Conservation (phyloP, 2,113 vertebrate genomes). For the Litocranius walleri region DNA sequence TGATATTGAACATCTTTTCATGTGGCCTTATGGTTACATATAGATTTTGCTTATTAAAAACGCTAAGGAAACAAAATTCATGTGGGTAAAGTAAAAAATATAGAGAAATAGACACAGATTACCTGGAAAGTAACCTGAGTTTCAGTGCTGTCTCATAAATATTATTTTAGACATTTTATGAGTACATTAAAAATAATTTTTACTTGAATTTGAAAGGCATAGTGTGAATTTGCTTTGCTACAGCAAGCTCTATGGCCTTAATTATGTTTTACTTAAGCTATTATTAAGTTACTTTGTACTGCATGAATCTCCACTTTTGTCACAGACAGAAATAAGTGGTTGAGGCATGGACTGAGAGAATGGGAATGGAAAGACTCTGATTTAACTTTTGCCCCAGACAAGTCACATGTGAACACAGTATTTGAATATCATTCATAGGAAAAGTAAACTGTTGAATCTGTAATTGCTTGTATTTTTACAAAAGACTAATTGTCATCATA, state of each 20-base stretch:
- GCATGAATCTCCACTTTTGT: not conserved
- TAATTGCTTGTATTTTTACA: not conserved
- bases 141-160: not conserved
- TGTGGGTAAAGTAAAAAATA: not conserved
- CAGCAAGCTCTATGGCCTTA: not conserved
- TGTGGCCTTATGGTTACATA: not conserved
- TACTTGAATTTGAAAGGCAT: slow-evolving; percentile 29
- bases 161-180: not conserved
- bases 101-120: not conserved
- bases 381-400: not conserved
- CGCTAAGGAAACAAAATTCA: not conserved
- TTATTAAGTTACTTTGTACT: not conserved
- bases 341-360: not conserved
- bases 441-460: not conserved
- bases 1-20: too few species aligned
- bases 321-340: not conserved
- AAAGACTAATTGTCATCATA: not conserved
- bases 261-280: not conserved
- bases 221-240: not conserved
- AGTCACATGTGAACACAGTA: not conserved
- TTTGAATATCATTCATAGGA: not conserved
- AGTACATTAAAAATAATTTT: not conserved
- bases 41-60: not conserved
- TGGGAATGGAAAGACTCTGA: not conserved
- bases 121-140: not conserved